phyloP scores from a whole-genome alignment of 2,113 vertebrate genomes.

The Thermophis baileyi region DNA sequence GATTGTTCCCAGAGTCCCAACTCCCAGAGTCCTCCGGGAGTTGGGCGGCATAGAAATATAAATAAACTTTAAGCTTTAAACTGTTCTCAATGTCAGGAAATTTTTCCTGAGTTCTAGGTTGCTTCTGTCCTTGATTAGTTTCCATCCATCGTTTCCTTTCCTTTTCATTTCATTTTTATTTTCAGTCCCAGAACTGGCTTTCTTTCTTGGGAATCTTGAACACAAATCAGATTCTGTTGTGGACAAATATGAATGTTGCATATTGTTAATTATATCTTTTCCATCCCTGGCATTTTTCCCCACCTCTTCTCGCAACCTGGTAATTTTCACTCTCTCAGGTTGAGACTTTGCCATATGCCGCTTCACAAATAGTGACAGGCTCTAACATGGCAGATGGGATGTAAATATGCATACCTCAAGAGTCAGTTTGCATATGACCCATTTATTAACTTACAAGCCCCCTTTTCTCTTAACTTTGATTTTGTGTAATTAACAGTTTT shows the following conservation, averaged over 20 bases:
- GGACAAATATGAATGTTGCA: background rate
- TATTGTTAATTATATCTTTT: constrained; percentile 27
- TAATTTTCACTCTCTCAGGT: constrained; percentile 6
- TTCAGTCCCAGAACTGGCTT: background rate
- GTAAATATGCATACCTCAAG: background rate
- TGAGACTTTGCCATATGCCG: background rate
- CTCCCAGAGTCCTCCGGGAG: too few relatives aligned
- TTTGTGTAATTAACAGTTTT: background rate
- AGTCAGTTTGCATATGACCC: background rate
- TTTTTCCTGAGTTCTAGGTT: background rate
- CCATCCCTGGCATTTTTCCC: background rate
- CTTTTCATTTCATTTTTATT: background rate
- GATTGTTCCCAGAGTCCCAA: too few relatives aligned
- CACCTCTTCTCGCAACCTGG: background rate
- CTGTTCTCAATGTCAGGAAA: background rate
- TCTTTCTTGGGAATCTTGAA: background rate
- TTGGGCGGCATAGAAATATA: too few relatives aligned
- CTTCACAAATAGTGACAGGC: background rate
- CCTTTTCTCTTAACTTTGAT: background rate
- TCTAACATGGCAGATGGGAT: constrained; percentile 8
- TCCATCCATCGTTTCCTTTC: background rate
- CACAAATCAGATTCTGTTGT: background rate
- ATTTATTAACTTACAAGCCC: background rate
- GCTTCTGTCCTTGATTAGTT: background rate
- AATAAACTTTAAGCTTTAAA: too few relatives aligned